Conservation (phyloP, 2,888 invertebrate species). For the Agrotis clavis region DNA sequence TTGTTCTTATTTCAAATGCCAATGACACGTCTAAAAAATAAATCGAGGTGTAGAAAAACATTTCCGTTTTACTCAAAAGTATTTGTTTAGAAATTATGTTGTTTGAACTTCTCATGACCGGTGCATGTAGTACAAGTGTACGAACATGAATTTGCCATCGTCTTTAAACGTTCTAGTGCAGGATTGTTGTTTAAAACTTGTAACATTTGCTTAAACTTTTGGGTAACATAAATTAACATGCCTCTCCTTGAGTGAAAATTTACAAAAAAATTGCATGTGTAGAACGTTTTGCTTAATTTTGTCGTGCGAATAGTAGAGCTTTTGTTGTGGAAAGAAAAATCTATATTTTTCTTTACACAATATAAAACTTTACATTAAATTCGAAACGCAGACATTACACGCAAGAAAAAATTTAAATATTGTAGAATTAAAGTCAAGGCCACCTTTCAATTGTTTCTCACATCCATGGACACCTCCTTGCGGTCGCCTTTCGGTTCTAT, state of each 20-base stretch:
- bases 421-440: too few relatives aligned
- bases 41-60: slow-evolving; percentile 19
- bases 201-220: background rate
- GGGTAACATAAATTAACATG: background rate
- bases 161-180: slow-evolving; percentile 5
- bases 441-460: slow-evolving; percentile 57
- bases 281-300: background rate
- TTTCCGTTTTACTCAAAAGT: slow-evolving; percentile 40
- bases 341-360: too few relatives aligned
- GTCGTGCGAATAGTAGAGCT: too few relatives aligned
- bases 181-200: background rate
- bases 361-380: too few relatives aligned
- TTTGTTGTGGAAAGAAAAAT: too few relatives aligned
- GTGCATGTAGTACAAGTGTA: slow-evolving; percentile 2
- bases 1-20: slow-evolving; percentile 34
- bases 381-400: too few relatives aligned
- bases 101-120: slow-evolving; percentile 26
- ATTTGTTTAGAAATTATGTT: slow-evolving; percentile 36
- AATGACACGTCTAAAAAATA: slow-evolving; percentile 34
- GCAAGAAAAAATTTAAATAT: too few relatives aligned
- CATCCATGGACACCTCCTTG: slow-evolving; percentile 67
- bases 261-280: background rate
- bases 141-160: slow-evolving; percentile 17
- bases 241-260: too few relatives aligned
- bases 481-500: slow-evolving; percentile 67